Evolutionary conservation across 2,888 invertebrate genomes (phyloP).

Genomic region (Neoaliturus tenellus): DNA sequence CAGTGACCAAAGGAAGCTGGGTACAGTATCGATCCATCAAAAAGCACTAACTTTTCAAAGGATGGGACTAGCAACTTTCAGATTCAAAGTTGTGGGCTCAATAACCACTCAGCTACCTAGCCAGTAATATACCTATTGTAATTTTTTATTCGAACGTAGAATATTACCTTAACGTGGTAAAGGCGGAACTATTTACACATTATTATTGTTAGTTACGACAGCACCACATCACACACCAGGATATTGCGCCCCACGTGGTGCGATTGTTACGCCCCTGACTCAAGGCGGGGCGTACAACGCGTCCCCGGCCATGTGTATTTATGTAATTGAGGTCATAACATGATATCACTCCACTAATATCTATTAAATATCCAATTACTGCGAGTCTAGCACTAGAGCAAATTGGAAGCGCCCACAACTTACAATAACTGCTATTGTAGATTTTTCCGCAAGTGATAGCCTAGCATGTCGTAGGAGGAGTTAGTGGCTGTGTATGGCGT

Average conservation of each 20-base stretch:
- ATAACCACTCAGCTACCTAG: no score
- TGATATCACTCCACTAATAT: slow-evolving; percentile 40
- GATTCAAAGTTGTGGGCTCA: no score
- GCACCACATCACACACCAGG: not conserved
- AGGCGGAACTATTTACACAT: no score
- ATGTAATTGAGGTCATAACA: slow-evolving; percentile 48
- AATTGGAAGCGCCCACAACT: slow-evolving; percentile 31
- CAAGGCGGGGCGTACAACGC: not conserved
- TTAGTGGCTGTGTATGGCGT: not conserved
- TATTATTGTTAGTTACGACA: no score
- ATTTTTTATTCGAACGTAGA: no score
- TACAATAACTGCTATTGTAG: slow-evolving; percentile 17
- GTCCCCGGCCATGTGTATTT: slow-evolving; percentile 8
- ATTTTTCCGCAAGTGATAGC: not conserved
- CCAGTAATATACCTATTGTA: no score
- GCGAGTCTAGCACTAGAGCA: slow-evolving; percentile 32
- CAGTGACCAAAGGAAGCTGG: no score
- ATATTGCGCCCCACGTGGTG: not conserved
- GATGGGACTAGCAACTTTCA: no score
- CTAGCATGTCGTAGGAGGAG: not conserved
- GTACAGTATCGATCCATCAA: no score
- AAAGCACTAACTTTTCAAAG: no score
- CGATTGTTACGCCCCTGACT: not conserved
- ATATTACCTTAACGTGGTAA: no score
- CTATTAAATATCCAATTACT: slow-evolving; percentile 50